These are phyloP conservation scores for Python bivittatus DNA, from an alignment of 2,113 vertebrate species.

Conservation along the genomic window DNA sequence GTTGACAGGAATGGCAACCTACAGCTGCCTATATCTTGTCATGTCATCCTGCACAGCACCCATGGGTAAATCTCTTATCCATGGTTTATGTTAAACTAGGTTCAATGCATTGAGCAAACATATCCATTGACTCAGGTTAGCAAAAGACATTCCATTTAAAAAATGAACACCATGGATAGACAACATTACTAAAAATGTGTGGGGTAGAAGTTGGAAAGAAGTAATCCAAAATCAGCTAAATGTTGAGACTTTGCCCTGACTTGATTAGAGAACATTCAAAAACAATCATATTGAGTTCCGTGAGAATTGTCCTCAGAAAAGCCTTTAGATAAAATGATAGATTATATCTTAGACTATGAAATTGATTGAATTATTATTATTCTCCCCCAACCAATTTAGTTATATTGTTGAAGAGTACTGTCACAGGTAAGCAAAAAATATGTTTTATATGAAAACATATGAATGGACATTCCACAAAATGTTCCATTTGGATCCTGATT, in stretches of 20 bases:
- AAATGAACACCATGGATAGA: neutral
- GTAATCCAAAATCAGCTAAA: neutral
- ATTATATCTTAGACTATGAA: neutral
- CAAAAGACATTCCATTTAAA: neutral
- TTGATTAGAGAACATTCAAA: neutral
- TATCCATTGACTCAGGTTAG: neutral
- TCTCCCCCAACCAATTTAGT: neutral
- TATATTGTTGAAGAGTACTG: neutral
- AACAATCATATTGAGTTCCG: too few relatives aligned
- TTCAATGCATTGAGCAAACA: neutral
- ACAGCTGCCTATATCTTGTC: neutral
- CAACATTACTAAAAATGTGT: neutral
- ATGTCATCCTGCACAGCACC: neutral
- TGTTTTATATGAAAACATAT: neutral
- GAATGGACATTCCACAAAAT: neutral
- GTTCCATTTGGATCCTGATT: neutral
- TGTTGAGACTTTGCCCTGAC: neutral
- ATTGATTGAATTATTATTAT: neutral
- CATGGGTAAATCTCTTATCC: neutral
- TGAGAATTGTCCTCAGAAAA: neutral
- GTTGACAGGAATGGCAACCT: neutral
- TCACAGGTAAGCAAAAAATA: slow-evolving; percentile 21
- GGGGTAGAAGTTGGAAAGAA: neutral
- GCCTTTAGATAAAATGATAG: neutral
- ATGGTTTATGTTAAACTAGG: neutral